phyloP scores from a whole-genome alignment of 2,797 vertebrate genomes.

The Cirrhinus molitorella region DNA sequence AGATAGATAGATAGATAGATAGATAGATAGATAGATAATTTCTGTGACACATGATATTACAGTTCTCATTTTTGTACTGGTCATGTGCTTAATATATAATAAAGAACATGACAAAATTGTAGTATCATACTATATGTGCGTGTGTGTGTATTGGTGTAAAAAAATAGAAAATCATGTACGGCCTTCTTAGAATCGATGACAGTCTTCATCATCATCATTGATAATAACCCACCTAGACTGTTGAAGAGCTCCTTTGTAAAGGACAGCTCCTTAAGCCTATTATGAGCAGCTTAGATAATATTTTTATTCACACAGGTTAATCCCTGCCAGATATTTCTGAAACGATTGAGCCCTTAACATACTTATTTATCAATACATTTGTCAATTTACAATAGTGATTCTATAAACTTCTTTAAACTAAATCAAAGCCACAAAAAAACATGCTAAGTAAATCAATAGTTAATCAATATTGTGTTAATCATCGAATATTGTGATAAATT shows the following conservation, averaged over 20 bases:
- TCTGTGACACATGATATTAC: neutral
- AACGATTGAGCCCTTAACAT: neutral
- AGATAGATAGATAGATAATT: too few species aligned
- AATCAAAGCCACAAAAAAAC: neutral
- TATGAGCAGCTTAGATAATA: constrained; percentile 57
- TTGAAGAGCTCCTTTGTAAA: constrained; percentile 46
- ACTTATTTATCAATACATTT: neutral
- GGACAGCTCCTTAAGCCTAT: constrained; percentile 52
- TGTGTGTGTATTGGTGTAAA: neutral
- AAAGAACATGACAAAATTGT: neutral
- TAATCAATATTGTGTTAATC: too few species aligned
- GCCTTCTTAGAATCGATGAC: neutral
- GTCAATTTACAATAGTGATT: neutral
- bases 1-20: too few species aligned
- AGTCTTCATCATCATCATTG: constrained; percentile 27
- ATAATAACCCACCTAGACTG: constrained; percentile 37
- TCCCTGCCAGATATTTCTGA: constrained; percentile 37
- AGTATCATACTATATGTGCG: neutral
- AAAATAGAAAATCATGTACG: neutral
- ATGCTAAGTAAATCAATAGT: neutral
- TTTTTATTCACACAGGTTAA: constrained; percentile 55
- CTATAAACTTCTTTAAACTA: neutral
- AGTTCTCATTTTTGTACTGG: neutral
- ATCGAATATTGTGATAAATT: neutral
- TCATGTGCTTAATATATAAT: neutral